phyloP scores from a whole-genome alignment of 2,797 vertebrate genomes.

The Acestrorhynchus altus region DNA sequence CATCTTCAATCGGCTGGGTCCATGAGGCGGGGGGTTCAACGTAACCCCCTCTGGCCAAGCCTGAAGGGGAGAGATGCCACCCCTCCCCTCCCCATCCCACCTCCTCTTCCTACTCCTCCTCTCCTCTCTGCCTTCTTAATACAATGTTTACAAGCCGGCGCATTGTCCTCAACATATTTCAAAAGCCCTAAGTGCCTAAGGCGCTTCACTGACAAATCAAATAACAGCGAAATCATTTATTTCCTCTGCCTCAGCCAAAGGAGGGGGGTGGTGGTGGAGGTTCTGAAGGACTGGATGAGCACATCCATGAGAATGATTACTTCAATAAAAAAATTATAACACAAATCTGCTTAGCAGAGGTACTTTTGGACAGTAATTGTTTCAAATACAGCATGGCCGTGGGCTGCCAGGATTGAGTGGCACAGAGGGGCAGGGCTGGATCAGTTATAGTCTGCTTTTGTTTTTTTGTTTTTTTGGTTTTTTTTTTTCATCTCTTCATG shows the following conservation, averaged over 20 bases:
- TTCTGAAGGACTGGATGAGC: slow-evolving; percentile 65
- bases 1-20: slow-evolving; percentile 85
- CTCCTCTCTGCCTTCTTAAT: slow-evolving; percentile 64
- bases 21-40: slow-evolving; percentile 60
- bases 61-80: slow-evolving; percentile 21
- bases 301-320: slow-evolving; percentile 86
- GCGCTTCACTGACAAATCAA: slow-evolving; percentile 89
- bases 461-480: slow-evolving; percentile 25
- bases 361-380: slow-evolving; percentile 85
- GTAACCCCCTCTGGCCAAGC: slow-evolving; percentile 51
- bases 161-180: slow-evolving; percentile 86
- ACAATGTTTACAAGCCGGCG: slow-evolving; percentile 75
- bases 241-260: slow-evolving; percentile 84
- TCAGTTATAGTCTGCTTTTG: not conserved
- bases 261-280: slow-evolving; percentile 22
- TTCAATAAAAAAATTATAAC: slow-evolving; percentile 89
- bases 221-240: slow-evolving; percentile 89
- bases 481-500: slow-evolving; percentile 54
- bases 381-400: slow-evolving; percentile 84
- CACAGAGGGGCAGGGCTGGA: slow-evolving; percentile 54
- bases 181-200: slow-evolving; percentile 81
- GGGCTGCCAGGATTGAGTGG: slow-evolving; percentile 70
- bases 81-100: slow-evolving; percentile 14
- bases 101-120: slow-evolving; percentile 37
- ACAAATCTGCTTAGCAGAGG: slow-evolving; percentile 79